A percentile compares a stretch with the other conserved stretches of the same genome.
These are phyloP conservation scores for Sylvilagus bachmani DNA, from an alignment of 2,113 vertebrate genomes.

Conservation along the genomic window DNA sequence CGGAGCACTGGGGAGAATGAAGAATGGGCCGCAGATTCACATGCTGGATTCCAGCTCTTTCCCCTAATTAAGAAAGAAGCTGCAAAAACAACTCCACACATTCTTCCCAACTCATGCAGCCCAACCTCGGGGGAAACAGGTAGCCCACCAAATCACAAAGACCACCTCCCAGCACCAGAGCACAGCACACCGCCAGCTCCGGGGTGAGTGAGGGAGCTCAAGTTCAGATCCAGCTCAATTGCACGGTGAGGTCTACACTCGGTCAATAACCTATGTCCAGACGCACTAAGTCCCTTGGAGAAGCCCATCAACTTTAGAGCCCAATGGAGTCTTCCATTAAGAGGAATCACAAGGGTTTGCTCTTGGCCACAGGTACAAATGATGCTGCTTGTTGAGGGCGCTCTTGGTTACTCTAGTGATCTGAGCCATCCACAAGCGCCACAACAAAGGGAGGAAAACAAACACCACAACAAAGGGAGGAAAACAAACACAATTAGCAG, in stretches of 20 bases:
- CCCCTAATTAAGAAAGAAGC: slow-evolving; percentile 76
- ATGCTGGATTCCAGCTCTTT: slow-evolving; percentile 71
- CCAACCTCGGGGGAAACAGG: background rate
- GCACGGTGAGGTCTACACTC: background rate
- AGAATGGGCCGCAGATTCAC: slow-evolving; percentile 82
- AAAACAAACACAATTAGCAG: slow-evolving; percentile 1
- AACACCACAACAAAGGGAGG: background rate
- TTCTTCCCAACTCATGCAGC: background rate
- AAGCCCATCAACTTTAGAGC: slow-evolving; percentile 53
- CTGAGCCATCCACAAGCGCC: background rate
- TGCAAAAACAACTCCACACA: slow-evolving; percentile 21
- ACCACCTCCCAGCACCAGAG: background rate
- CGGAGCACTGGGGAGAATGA: slow-evolving; percentile 78
- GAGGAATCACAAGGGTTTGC: background rate
- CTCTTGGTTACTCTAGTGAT: background rate
- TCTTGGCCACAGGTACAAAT: slow-evolving; percentile 28
- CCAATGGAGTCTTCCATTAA: slow-evolving; percentile 45
- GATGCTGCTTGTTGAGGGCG: background rate
- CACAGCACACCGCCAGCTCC: background rate
- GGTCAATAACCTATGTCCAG: slow-evolving; percentile 41
- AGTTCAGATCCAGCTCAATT: slow-evolving; percentile 30
- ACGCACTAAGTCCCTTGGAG: slow-evolving; percentile 51
- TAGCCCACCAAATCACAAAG: background rate
- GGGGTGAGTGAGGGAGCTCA: background rate
- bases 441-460: slow-evolving; percentile 13